These are phyloP conservation scores for Colistium nudipinnis DNA, from an alignment of 2,113 vertebrate species.

Conservation along the genomic window DNA sequence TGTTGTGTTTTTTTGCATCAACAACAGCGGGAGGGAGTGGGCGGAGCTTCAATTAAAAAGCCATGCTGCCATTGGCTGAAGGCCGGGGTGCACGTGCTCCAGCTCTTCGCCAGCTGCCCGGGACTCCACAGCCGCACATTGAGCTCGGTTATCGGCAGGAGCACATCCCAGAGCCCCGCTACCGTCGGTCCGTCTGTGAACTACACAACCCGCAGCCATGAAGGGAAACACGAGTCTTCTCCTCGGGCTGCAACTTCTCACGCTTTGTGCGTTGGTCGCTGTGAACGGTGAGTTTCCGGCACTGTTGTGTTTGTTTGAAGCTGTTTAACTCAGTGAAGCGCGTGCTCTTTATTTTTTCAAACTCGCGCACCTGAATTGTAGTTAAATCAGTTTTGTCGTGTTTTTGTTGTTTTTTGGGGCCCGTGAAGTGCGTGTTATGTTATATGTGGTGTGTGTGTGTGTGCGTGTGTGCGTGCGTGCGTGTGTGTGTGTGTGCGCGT, in stretches of 20 bases:
- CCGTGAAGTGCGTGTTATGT: neutral
- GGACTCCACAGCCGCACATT: slow-evolving; percentile 36
- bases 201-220: slow-evolving; percentile 59
- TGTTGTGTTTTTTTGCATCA: neutral
- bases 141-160: slow-evolving; percentile 17
- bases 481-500: neutral
- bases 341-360: too few species aligned
- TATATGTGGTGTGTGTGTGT: neutral
- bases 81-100: slow-evolving; percentile 71
- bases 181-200: neutral
- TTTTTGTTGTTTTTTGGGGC: too few species aligned
- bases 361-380: too few species aligned
- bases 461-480: neutral
- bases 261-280: slow-evolving; percentile 57
- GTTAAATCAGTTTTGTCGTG: too few species aligned
- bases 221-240: slow-evolving; percentile 35
- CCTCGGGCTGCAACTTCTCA: slow-evolving; percentile 61
- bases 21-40: slow-evolving; percentile 13
- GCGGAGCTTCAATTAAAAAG: slow-evolving; percentile 57
- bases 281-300: slow-evolving; percentile 71
- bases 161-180: neutral
- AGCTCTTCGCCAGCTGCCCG: slow-evolving; percentile 42
- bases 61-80: slow-evolving; percentile 68
- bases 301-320: slow-evolving; percentile 36
- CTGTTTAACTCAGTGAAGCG: too few species aligned